Percentiles rank a stretch among this genome's conserved stretches.
Conservation (phyloP, 1,140 invertebrate genomes). For the Drosophila elegans region DNA sequence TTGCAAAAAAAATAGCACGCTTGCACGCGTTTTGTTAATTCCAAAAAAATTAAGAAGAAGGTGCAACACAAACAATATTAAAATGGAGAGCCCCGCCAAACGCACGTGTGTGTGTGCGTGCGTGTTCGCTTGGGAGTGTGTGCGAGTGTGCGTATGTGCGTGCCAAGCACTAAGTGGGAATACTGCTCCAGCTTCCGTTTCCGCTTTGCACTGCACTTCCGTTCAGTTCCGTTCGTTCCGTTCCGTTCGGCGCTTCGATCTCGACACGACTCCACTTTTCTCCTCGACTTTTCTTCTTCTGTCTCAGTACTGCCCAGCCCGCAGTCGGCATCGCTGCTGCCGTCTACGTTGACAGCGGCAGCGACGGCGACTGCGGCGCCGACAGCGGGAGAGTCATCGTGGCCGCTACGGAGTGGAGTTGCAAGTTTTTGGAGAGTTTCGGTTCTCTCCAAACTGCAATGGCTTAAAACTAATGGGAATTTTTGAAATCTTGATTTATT, state of each 20-base stretch:
- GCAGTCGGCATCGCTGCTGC: constrained; percentile 4
- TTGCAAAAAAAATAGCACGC: constrained; percentile 39
- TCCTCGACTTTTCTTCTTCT: constrained; percentile 28
- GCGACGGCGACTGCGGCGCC: constrained; percentile 1
- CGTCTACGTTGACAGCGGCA: background rate
- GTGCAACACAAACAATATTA: constrained; percentile 10
- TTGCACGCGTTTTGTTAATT: constrained; percentile 16
- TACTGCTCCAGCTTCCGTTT: constrained; percentile 70
- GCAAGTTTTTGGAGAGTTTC: constrained; percentile 20
- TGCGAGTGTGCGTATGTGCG: constrained; percentile 17
- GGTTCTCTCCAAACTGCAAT: background rate
- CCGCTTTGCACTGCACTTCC: constrained; percentile 78
- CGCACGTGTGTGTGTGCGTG: constrained; percentile 15
- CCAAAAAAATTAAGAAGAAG: constrained; percentile 10
- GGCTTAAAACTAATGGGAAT: background rate
- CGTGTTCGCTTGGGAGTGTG: constrained; percentile 6
- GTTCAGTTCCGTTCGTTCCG: constrained; percentile 38
- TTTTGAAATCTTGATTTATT: background rate
- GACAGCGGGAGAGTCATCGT: constrained; percentile 17
- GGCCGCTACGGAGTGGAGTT: constrained; percentile 19
- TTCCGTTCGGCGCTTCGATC: constrained; percentile 70
- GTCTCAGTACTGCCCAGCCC: constrained; percentile 21
- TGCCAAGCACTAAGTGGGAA: constrained; percentile 53
- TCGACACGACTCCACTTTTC: constrained; percentile 59
- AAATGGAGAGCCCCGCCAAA: constrained; percentile 10